phyloP scores from a whole-genome alignment of 2,888 invertebrate species.

The Stenodera caucasica region DNA sequence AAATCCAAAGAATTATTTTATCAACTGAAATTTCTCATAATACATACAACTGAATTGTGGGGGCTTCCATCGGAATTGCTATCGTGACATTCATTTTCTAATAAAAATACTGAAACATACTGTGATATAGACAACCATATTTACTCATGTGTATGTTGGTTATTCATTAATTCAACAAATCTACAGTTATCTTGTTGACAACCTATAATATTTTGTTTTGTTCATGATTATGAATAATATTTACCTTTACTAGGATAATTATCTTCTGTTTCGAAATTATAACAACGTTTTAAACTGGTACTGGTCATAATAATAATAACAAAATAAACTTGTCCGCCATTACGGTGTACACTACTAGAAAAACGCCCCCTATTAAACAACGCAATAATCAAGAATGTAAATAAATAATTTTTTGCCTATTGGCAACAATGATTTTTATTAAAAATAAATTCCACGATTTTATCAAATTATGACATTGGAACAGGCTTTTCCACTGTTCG shows the following conservation, averaged over 20 bases:
- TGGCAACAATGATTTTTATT: no score
- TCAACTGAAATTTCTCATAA: neutral
- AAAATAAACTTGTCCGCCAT: neutral
- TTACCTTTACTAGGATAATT: neutral
- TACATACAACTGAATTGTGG: neutral
- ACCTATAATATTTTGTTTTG: neutral
- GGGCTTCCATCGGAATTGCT: neutral
- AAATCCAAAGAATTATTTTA: neutral
- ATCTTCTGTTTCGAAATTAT: neutral
- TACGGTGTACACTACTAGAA: neutral
- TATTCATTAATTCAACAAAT: neutral
- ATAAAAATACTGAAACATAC: neutral
- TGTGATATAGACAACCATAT: neutral
- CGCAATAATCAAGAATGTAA: no score
- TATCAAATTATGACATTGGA: no score
- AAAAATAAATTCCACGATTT: no score
- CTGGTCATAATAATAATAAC: no score
- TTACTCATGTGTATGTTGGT: neutral
- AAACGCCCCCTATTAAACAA: no score
- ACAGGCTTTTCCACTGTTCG: no score
- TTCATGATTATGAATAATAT: neutral
- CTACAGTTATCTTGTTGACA: neutral
- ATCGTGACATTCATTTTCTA: neutral
- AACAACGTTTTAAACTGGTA: neutral
- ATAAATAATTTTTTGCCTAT: no score